Conservation (phyloP, 1,140 invertebrate species). For the Nylanderia fulva region DNA sequence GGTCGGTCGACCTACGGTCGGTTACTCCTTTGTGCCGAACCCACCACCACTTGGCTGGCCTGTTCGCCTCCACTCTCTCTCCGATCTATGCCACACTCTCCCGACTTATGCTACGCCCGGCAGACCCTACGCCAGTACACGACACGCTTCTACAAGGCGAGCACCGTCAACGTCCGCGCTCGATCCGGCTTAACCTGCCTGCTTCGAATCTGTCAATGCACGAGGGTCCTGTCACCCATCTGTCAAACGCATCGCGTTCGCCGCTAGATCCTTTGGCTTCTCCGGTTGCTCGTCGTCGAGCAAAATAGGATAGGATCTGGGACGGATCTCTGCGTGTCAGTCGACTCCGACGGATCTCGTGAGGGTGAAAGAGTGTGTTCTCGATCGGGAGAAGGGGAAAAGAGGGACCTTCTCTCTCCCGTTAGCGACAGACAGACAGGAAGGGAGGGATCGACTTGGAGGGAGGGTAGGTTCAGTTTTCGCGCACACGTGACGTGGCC, state of each 20-base stretch:
- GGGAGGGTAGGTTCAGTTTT: slow-evolving; percentile 67
- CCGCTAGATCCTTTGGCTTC: neutral
- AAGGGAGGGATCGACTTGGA: slow-evolving; percentile 55
- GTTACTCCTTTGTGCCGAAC: slow-evolving; percentile 59
- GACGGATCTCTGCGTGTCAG: neutral
- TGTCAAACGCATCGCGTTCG: slow-evolving; percentile 11
- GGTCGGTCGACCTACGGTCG: slow-evolving; percentile 57
- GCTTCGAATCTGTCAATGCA: slow-evolving; percentile 8
- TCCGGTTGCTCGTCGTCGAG: neutral
- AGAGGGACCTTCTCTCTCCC: slow-evolving; percentile 38
- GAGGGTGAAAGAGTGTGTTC: slow-evolving; percentile 43
- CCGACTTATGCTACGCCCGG: slow-evolving; percentile 75
- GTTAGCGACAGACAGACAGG: slow-evolving; percentile 30
- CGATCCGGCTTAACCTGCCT: neutral
- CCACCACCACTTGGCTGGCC: slow-evolving; percentile 66
- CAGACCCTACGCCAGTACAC: slow-evolving; percentile 80
- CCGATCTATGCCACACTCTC: slow-evolving; percentile 77
- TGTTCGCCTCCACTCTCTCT: slow-evolving; percentile 66
- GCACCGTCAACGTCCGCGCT: slow-evolving; percentile 74
- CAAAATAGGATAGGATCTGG: neutral
- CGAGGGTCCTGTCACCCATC: slow-evolving; percentile 13
- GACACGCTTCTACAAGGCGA: slow-evolving; percentile 81
- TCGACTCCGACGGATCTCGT: slow-evolving; percentile 27
- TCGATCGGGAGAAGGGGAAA: slow-evolving; percentile 46
- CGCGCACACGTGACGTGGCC: slow-evolving; percentile 74